Conservation (phyloP, 2,888 invertebrate genomes). For the Mythimna loreyi region DNA sequence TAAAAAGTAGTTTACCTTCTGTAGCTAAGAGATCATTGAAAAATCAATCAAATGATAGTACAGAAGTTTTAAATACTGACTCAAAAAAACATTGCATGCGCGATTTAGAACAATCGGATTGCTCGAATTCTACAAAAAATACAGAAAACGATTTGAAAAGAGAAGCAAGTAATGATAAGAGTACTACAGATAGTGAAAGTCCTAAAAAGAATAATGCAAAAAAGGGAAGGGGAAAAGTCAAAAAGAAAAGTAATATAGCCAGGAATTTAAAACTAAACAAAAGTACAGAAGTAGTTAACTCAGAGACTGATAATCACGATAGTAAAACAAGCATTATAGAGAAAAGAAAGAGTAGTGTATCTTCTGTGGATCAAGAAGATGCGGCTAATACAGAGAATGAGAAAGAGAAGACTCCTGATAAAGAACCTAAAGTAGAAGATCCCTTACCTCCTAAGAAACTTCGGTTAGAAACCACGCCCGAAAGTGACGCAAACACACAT, state of each 20-base stretch:
- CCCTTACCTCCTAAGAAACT: slow-evolving; percentile 84
- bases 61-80: slow-evolving; percentile 80
- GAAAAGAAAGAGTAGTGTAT: slow-evolving; percentile 86
- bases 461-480: slow-evolving; percentile 83
- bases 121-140: slow-evolving; percentile 75
- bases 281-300: slow-evolving; percentile 77
- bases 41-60: slow-evolving; percentile 82
- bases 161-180: slow-evolving; percentile 81
- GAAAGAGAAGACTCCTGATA: slow-evolving; percentile 78
- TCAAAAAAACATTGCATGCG: slow-evolving; percentile 86
- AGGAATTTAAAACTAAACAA: slow-evolving; percentile 76
- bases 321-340: slow-evolving; percentile 86
- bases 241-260: slow-evolving; percentile 78
- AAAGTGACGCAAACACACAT: slow-evolving; percentile 82
- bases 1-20: slow-evolving; percentile 74
- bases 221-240: slow-evolving; percentile 81
- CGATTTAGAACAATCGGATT: slow-evolving; percentile 79
- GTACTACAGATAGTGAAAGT: slow-evolving; percentile 77
- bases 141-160: slow-evolving; percentile 74
- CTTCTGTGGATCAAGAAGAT: slow-evolving; percentile 84
- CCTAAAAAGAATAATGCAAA: slow-evolving; percentile 79
- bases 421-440: slow-evolving; percentile 80
- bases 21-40: slow-evolving; percentile 83
- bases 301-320: slow-evolving; percentile 82
- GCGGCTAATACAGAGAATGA: slow-evolving; percentile 72